Base-by-base conservation (phyloP, 2,888 invertebrate genomes). In the Steinernema carpocapsae region DNA sequence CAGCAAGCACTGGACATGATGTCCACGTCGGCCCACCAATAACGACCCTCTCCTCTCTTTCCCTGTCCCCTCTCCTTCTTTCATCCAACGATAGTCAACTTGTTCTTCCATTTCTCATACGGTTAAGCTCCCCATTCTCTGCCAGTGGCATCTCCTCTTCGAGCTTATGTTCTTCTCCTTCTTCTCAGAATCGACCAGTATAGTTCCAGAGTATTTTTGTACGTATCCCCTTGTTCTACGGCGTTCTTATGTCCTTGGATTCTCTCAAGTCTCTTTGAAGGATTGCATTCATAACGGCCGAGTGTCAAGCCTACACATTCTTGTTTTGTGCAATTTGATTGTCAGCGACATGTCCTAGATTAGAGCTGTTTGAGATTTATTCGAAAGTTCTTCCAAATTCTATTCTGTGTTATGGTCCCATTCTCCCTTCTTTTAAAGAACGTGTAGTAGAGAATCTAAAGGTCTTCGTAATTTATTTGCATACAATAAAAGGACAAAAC, bases 61-160 rank as follows among this genome's bases (percentile, higher is more conserved):
- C 19, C 32, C 32, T 12, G 1, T 64, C 32, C n/a, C 64, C 32
- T 4, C 29, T 2, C 19, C 7, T 22, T 56, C 26, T 22, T 12
- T 26, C 26, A 26, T 56, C 22, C 56, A 7, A 19, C 19, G n/a
- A 48, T 48, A 17, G 48, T 48, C 48, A 19, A n/a, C 48, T 48
- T 43, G 10, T 48, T 48, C 48, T 48, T 64, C 64, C 64, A 64
- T 26, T 64, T 64, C 64, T 29, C 24, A 64, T 64, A 64, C 64
- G 64, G 64, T 64, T 64, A 48, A 17, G 48, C 48, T 48, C 48
- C 48, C 48, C 48, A 19, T 48, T 64, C 64, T 64, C 64, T 64
- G 64, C 64, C 64, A 64, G 64, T 37, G 64, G 64, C 64, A 64
- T 32, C 14, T 56, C 56, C 22, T 22, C 26, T 37, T 64, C 32